Evolutionary conservation across 2,113 vertebrate genomes (phyloP).

Genomic region (Ancistrus triradiatus): DNA sequence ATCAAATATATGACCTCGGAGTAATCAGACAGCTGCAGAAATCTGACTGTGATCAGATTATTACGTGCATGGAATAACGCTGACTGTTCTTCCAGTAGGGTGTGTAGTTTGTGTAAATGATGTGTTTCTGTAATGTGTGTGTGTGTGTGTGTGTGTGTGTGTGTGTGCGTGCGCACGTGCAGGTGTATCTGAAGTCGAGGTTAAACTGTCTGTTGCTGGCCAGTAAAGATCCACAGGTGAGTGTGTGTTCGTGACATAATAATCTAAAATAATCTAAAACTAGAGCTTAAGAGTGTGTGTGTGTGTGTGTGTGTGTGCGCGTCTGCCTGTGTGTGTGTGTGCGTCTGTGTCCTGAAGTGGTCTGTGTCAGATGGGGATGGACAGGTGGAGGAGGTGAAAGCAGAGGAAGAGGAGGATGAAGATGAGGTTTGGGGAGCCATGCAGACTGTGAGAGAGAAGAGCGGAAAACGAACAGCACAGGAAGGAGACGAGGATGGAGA

Average conservation of each 20-base stretch:
- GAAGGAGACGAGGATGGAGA: not conserved
- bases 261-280: too few relatives aligned
- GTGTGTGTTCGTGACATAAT: too few relatives aligned
- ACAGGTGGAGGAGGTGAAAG: constrained; percentile 37
- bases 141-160: not conserved
- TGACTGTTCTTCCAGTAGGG: not conserved
- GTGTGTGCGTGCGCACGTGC: constrained; percentile 3
- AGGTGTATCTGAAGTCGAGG: constrained; percentile 69
- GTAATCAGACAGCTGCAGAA: too few relatives aligned
- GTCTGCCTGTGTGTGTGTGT: not conserved
- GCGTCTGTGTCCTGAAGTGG: constrained; percentile 9
- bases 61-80: too few relatives aligned
- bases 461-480: constrained; percentile 21
- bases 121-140: not conserved
- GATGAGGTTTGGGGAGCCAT: constrained; percentile 51
- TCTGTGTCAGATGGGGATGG: constrained; percentile 1
- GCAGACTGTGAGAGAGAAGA: constrained; percentile 40
- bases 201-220: constrained; percentile 68
- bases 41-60: too few relatives aligned
- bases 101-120: constrained; percentile 25
- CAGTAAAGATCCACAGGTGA: constrained; percentile 49
- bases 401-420: constrained; percentile 28
- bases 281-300: not conserved
- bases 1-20: too few relatives aligned
- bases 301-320: not conserved